Conservation (phyloP, 2,113 vertebrate genomes). For the Daphoenositta chrysoptera region DNA sequence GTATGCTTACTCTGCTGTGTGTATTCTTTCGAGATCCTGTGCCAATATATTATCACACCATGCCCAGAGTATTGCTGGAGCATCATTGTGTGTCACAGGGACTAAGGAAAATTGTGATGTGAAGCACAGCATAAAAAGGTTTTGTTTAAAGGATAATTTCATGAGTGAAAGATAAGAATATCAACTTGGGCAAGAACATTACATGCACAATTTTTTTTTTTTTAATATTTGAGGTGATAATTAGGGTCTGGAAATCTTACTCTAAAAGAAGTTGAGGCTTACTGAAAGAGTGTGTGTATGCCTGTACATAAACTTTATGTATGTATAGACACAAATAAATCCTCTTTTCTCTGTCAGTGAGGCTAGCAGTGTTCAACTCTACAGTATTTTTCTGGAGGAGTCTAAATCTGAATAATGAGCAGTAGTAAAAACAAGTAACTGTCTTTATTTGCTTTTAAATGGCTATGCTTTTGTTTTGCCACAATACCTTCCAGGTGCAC, state of each 20-base stretch:
- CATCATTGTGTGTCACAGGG: neutral
- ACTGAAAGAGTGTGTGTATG: neutral
- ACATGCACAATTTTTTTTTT: neutral
- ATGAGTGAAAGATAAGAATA: neutral
- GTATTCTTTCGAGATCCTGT: neutral
- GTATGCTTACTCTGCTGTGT: neutral
- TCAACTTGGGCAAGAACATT: neutral
- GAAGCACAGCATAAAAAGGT: neutral
- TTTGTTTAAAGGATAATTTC: neutral
- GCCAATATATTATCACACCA: neutral
- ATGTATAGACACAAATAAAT: neutral
- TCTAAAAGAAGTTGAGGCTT: neutral
- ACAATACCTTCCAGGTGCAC: neutral
- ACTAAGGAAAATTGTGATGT: neutral
- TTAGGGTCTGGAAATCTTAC: neutral
- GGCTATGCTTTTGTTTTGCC: neutral
- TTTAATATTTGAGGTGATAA: neutral
- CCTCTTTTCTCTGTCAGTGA: neutral
- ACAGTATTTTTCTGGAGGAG: neutral
- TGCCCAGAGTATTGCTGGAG: neutral
- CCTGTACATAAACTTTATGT: neutral
- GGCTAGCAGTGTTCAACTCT: neutral
- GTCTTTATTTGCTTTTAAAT: neutral
- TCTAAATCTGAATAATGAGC: neutral
- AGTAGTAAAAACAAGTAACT: neutral